Base-by-base conservation (phyloP, 2,888 invertebrate species). In the Parnassius smintheus region DNA sequence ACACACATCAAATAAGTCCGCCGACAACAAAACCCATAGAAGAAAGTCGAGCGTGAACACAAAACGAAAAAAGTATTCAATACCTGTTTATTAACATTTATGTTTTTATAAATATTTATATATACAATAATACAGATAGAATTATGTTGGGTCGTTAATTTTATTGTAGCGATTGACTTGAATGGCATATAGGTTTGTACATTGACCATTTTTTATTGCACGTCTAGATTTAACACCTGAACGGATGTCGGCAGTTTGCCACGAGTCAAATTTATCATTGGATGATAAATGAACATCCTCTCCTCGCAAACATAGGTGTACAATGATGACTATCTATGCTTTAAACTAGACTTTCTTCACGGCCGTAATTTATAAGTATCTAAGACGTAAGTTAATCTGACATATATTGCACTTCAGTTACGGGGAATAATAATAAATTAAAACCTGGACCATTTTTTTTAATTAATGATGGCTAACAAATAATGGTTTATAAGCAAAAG, bases 111-210 rank as follows among this genome's bases (percentile, higher is more conserved):
- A 68, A 70, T 70, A 72, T 69, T 70, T 66, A 70, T 71, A 62
- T 61, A 63, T 69, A 62, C 69, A 70, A 73, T 78, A 80, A 73
- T 73, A 67, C 68, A 72, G 77, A 78, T 73, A 72, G 78, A 80
- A 78, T 78, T 76, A 80, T 78, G 81, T 77, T 66, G 66, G 66
- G 76, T 78, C 82, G 82, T 84, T 85, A 84, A 81, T 85, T 81
- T 85, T 83, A 84, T 81, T 83, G 78, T 83, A 78, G 76, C 78
- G 74, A 85, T 88, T 88, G 86, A 85, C 82, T 88, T 88, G 82
- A 88, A 87, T 86, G 82, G 86, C 72, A 74, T 75, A 76, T 72
- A 77, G 73, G 70, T 54, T 56, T 45, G 61, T 61, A 48, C 62
- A 73, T 76, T 70, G 70, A 75, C 72, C 73, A 74, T 75, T 62